Percentiles rank a stretch among this genome's conserved stretches.
phyloP scores from a whole-genome alignment of 2,888 invertebrate genomes.

The Pogonocherus hispidulus region DNA sequence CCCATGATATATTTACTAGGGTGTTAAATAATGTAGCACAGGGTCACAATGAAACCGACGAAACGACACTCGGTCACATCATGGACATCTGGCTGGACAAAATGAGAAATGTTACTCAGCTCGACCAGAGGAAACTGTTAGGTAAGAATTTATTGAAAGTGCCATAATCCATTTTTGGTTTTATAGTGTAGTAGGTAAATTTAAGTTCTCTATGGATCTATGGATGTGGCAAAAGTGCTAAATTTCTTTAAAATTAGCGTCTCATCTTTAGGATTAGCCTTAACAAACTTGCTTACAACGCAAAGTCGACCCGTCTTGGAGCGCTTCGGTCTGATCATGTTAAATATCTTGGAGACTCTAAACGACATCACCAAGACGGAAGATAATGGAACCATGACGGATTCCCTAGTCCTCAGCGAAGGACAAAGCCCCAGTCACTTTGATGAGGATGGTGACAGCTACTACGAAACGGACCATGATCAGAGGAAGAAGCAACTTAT shows the following conservation, averaged over 20 bases:
- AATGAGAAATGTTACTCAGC: conserved; percentile 83
- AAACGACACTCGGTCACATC: conserved; percentile 78
- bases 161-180: no score
- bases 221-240: no score
- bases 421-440: conserved; percentile 66
- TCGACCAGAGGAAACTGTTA: conserved; percentile 86
- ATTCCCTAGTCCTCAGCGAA: conserved; percentile 64
- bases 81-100: conserved; percentile 85
- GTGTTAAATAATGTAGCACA: conserved; percentile 70
- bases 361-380: conserved; percentile 85
- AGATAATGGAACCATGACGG: conserved; percentile 70
- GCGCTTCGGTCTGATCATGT: conserved; percentile 80
- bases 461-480: conserved; percentile 81
- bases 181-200: no score
- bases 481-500: conserved; percentile 78
- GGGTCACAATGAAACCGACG: conserved; percentile 70
- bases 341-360: conserved; percentile 82
- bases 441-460: conserved; percentile 72
- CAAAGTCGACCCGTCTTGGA: conserved; percentile 79
- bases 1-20: conserved; percentile 77
- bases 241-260: no score
- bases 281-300: conserved; percentile 78
- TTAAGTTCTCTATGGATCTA: no score
- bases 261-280: conserved; percentile 70
- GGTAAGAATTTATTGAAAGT: no score